Base-by-base conservation (phyloP, 2,797 vertebrate genomes). In the Myotis daubentonii region DNA sequence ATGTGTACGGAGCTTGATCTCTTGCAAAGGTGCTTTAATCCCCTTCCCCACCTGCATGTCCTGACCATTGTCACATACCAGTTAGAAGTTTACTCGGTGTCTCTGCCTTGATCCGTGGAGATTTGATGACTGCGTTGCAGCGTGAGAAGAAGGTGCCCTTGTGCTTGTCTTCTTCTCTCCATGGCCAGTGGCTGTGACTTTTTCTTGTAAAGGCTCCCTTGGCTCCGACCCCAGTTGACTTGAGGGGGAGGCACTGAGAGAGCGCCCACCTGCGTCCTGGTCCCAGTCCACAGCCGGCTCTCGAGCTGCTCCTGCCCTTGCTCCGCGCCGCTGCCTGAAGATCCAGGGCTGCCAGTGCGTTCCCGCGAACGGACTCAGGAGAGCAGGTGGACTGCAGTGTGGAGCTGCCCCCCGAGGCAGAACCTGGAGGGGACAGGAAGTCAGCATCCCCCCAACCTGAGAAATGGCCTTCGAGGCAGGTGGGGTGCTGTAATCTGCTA, bases 281-380 rank as follows among this genome's bases (percentile, higher is more conserved):
- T 28, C 0, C 0, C 9, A 1, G 25, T 28, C n/a, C 36, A 30
- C 1, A 22, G 22, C 65, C 53, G 38, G 16, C 60, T 62, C 10
- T 19, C 41, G 0, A 78, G 47, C 51, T 36, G 57, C 44, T 41
- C 70, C 60, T 25, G 3, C 22, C 28, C 65, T 33, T 0, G 1
- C 22, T 76, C 60, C 41, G 36, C 13, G 19, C 4, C 11, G 4
- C 41, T 25, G 16, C 17, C 7, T 20, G 49, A n/a, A 78, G 62
- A 33, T n/a, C 55, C 16, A 30, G 55, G 68, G 23, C 10, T 57
- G 23, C 17, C 17, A 3, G 23, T 10, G 15, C 30, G 28, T 84
- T 44, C 51, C 33, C 70, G 38, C 28, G 12, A 66, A n/a, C 6
- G 38, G 22, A 80, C 36, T 65, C 19, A 0, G 17, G 17, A n/a